These are phyloP conservation scores for Meloidogyne hapla DNA, from an alignment of 1,140 invertebrate genomes.

Conservation along the genomic window DNA sequence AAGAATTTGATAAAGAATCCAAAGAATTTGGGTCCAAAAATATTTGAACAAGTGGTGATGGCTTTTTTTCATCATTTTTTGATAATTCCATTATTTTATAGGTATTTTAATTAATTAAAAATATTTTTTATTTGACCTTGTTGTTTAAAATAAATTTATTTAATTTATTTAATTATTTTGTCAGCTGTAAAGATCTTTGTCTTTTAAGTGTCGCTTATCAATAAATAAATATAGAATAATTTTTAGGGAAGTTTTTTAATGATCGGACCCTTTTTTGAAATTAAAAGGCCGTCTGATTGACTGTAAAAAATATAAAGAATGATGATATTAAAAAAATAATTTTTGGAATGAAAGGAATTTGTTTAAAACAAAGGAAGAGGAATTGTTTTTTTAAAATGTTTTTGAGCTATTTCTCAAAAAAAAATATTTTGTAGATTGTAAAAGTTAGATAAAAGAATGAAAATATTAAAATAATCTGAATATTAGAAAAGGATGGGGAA, in stretches of 20 bases:
- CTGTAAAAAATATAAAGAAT: background rate
- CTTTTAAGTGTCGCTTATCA: background rate
- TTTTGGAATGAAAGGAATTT: constrained; percentile 11
- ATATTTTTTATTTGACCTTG: background rate
- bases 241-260: background rate
- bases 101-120: background rate
- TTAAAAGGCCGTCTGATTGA: background rate
- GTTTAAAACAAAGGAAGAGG: constrained; percentile 2
- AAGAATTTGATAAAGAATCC: background rate
- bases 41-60: background rate
- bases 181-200: background rate
- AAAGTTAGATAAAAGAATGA: background rate
- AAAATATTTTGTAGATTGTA: background rate
- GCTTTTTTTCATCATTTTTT: background rate
- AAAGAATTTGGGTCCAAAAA: background rate
- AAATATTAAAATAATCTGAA: background rate
- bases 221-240: background rate
- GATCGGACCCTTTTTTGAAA: background rate
- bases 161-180: background rate
- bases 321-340: background rate
- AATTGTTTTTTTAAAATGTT: background rate
- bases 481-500: too few relatives aligned
- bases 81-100: background rate
- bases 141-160: background rate
- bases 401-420: background rate